A percentile compares a stretch with the other conserved stretches of the same genome.
These are phyloP conservation scores for Sipha flava DNA, from an alignment of 1,140 invertebrate species.

Conservation along the genomic window DNA sequence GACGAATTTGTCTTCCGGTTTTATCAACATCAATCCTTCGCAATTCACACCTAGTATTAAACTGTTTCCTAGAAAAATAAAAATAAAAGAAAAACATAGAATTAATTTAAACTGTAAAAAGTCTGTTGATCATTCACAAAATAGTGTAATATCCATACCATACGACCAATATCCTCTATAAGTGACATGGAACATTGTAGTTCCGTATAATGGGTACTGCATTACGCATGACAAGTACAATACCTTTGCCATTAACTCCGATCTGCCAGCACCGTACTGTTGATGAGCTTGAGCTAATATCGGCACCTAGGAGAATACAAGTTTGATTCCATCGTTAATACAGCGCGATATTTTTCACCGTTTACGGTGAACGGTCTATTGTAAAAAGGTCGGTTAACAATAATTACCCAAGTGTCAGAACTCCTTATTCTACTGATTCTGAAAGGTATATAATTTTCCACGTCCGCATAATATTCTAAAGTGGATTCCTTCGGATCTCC, in stretches of 20 bases:
- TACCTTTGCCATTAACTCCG: slow-evolving; percentile 84
- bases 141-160: slow-evolving; percentile 46
- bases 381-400: too few relatives aligned
- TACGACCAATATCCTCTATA: slow-evolving; percentile 90
- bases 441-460: slow-evolving; percentile 69
- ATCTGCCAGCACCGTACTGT: slow-evolving; percentile 82
- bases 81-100: too few relatives aligned
- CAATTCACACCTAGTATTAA: slow-evolving; percentile 78
- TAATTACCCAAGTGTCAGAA: slow-evolving; percentile 64
- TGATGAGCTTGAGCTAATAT: slow-evolving; percentile 77
- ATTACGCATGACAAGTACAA: slow-evolving; percentile 92
- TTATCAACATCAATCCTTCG: slow-evolving; percentile 80
- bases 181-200: slow-evolving; percentile 83
- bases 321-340: too few relatives aligned
- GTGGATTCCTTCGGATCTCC: slow-evolving; percentile 71
- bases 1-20: slow-evolving; percentile 81
- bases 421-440: slow-evolving; percentile 63
- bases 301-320: slow-evolving; percentile 55
- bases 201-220: slow-evolving; percentile 93
- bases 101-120: neutral
- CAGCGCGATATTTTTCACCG: too few relatives aligned
- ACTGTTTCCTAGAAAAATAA: slow-evolving; percentile 48
- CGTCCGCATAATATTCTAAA: slow-evolving; percentile 68
- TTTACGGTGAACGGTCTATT: too few relatives aligned
- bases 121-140: neutral